Percentiles rank a stretch among this genome's conserved stretches.
These are phyloP conservation scores for Parascotia fuliginaria DNA, from an alignment of 2,888 invertebrate genomes.

Conservation along the genomic window DNA sequence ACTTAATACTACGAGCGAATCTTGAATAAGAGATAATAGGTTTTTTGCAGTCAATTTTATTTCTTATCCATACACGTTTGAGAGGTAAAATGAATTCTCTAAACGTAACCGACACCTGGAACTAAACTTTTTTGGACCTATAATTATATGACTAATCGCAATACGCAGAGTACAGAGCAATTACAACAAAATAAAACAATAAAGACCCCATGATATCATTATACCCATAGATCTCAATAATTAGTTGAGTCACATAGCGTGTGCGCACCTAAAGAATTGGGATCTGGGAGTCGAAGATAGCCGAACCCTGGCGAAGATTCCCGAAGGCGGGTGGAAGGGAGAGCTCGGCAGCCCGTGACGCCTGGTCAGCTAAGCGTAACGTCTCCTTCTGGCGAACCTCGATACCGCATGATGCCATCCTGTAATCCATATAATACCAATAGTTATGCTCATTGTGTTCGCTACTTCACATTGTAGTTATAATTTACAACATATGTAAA, in stretches of 20 bases:
- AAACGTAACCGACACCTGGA: slow-evolving; percentile 27
- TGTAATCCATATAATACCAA: slow-evolving; percentile 55
- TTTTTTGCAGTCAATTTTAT: slow-evolving; percentile 21
- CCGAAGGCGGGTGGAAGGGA: slow-evolving; percentile 64
- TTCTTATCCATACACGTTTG: slow-evolving; percentile 12
- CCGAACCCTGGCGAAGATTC: slow-evolving; percentile 63
- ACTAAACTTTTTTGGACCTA: slow-evolving; percentile 28
- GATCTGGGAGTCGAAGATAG: slow-evolving; percentile 47
- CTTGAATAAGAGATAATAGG: slow-evolving; percentile 31
- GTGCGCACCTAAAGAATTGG: slow-evolving; percentile 64
- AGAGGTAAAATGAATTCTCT: slow-evolving; percentile 16
- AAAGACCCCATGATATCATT: slow-evolving; percentile 60
- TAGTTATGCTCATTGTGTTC: slow-evolving; percentile 34
- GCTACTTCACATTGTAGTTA: slow-evolving; percentile 3
- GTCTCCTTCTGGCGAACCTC: slow-evolving; percentile 62
- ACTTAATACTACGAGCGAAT: no score
- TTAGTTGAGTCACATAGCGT: slow-evolving; percentile 58
- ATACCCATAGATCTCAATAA: slow-evolving; percentile 64
- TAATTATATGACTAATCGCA: slow-evolving; percentile 45
- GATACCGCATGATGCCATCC: slow-evolving; percentile 58
- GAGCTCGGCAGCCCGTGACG: slow-evolving; percentile 72
- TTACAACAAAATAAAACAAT: slow-evolving; percentile 55
- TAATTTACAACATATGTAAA: no score
- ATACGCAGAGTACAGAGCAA: slow-evolving; percentile 40
- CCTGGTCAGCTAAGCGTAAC: slow-evolving; percentile 63